Evolutionary conservation across 2,113 vertebrate genomes (phyloP), one percentile per base, ranked within the genome.

Genomic region (Ifrita kowaldi): DNA sequence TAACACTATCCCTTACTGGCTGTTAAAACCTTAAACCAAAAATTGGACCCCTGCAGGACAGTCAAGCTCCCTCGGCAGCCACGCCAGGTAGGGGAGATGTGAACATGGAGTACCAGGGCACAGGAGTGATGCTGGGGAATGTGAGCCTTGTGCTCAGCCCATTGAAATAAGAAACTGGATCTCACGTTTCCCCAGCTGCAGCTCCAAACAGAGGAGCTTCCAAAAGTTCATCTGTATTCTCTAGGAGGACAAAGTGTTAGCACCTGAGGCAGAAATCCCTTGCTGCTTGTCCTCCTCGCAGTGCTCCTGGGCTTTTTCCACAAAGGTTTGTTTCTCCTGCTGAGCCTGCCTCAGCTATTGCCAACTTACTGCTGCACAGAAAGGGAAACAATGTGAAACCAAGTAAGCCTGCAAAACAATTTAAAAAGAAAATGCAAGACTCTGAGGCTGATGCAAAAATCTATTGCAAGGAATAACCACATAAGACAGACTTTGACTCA

Each of bases 71-170:
- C 69, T 18, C 1, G 0, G 37, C 71, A 24, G 18, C 27, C 32
- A 8, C 11, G 0, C 9, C 2, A 1, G 37, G 16, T 2, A 10
- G 14, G 19, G 18, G 11, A 67, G 47, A 67, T 12, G n/a, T 19
- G 30, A n/a, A 14, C 13, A 16, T 0, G 0, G 68, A 78, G 82
- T 5, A 12, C 11, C 68, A 41, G 50, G 57, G 50, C 76, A n/a
- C 0, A 0, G 35, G n/a, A 67, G 28, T 0, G 1, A 26, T 33
- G 60, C 39, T 8, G 24, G 35, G 60, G 23, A 89, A 87, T 0
- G 6, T 2, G 69, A 94, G 52, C 75, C 53, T 28, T 9, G 0
- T 9, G 35, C 62, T 83, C 71, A 81, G 60, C 59, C 71, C 55
- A 32, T 16, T 0, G 8, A 81, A 84, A 93, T 10, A n/a, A n/a